phyloP scores from a whole-genome alignment of 2,113 vertebrate species.

The Conger conger region DNA sequence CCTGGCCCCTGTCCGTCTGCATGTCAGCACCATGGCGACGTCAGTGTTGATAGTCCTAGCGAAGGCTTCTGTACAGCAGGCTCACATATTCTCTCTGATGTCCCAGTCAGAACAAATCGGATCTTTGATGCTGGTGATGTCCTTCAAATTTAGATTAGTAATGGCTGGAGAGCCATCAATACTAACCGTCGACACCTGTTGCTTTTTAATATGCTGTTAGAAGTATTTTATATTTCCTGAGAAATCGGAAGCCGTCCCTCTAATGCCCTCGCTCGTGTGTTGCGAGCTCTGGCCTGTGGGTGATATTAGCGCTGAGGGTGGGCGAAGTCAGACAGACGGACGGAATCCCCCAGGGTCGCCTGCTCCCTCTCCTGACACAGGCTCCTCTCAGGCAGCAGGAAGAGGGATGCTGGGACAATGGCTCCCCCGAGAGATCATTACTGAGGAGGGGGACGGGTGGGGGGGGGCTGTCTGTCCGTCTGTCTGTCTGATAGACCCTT shows the following conservation, averaged over 20 bases:
- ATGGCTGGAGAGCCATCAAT: neutral
- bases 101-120: neutral
- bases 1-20: neutral
- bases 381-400: neutral
- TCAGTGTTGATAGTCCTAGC: neutral
- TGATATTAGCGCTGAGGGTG: neutral
- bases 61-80: neutral
- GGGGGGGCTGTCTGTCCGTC: conserved; percentile 18
- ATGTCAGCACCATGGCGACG: neutral
- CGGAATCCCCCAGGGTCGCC: neutral
- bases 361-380: neutral
- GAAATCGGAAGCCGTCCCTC: neutral
- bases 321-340: neutral
- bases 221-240: neutral
- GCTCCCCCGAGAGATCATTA: conserved; percentile 48
- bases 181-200: neutral
- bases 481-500: conserved; percentile 39
- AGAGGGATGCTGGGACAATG: conserved; percentile 23
- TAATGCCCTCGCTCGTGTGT: neutral
- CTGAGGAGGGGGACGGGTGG: conserved; percentile 5
- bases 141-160: too few relatives aligned
- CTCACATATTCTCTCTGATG: neutral
- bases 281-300: neutral
- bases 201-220: too few relatives aligned
- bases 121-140: neutral